Conservation (phyloP, 2,888 invertebrate species). For the Lasioglossum villosulum region DNA sequence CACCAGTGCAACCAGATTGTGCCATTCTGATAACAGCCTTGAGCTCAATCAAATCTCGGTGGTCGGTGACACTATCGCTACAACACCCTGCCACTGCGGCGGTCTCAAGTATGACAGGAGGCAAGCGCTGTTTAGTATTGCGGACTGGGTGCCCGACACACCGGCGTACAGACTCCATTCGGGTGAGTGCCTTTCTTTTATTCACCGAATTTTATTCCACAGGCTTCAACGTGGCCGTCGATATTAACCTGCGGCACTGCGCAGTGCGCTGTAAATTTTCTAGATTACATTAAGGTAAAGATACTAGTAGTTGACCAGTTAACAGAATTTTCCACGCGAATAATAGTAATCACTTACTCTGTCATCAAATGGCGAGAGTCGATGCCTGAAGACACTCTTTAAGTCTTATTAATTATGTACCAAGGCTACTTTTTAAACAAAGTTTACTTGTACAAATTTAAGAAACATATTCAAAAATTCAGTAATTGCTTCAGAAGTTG, state of each 20-base stretch:
- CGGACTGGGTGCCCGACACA: conserved; percentile 80
- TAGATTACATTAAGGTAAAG: no score
- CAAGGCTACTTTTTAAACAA: no score
- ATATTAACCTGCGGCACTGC: neutral
- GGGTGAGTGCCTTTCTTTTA: conserved; percentile 73
- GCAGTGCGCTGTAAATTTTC: no score
- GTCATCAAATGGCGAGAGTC: no score
- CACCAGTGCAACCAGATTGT: conserved; percentile 82
- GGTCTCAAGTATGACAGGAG: conserved; percentile 84
- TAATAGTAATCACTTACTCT: no score
- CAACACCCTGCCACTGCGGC: conserved; percentile 83
- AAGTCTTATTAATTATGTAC: no score
- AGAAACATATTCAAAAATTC: no score
- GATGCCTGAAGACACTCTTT: no score
- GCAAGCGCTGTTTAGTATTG: conserved; percentile 82
- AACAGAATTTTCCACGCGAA: no score
- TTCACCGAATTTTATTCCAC: neutral
- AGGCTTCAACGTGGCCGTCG: neutral
- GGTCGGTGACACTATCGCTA: conserved; percentile 80
- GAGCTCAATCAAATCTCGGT: conserved; percentile 86
- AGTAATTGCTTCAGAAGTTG: no score
- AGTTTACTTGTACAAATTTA: no score
- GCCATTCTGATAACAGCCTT: conserved; percentile 83
- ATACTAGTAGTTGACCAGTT: no score
- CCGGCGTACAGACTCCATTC: conserved; percentile 76